Percentiles rank a stretch among this genome's conserved stretches.
These are phyloP conservation scores for Dermatemys mawii DNA, from an alignment of 2,113 vertebrate species.

Conservation along the genomic window DNA sequence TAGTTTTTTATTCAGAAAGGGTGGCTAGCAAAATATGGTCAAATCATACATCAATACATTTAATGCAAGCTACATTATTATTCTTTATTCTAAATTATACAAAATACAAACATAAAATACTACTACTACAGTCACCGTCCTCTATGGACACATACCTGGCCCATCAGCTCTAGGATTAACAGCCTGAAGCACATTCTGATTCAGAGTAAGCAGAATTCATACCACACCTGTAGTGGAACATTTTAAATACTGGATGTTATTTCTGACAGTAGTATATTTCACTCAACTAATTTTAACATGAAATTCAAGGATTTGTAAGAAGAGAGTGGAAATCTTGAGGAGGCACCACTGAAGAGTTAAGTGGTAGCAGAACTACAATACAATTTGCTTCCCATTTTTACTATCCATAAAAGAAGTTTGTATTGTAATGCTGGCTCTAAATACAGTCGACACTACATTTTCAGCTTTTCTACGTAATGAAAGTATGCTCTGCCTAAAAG, in stretches of 20 bases:
- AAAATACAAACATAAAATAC: too few species aligned
- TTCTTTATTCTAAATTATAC: too few species aligned
- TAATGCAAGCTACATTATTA: too few species aligned
- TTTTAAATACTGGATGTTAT: neutral
- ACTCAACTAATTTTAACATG: neutral
- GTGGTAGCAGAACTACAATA: neutral
- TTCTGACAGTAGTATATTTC: neutral
- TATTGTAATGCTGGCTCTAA: conserved; percentile 49
- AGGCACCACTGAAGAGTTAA: neutral
- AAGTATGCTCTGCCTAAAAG: conserved; percentile 46
- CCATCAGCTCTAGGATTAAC: neutral
- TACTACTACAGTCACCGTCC: too few species aligned
- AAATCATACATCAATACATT: too few species aligned
- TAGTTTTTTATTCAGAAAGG: too few species aligned
- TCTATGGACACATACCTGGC: neutral
- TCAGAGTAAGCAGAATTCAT: neutral
- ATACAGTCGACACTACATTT: conserved; percentile 51
- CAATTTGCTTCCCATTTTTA: conserved; percentile 41
- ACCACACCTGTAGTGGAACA: neutral
- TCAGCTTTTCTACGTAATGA: conserved; percentile 37
- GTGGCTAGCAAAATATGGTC: too few species aligned
- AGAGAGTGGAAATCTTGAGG: neutral
- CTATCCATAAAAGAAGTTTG: conserved; percentile 49
- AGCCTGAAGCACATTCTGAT: neutral
- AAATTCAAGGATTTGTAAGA: neutral